Evolutionary conservation across 2,888 invertebrate species (phyloP), one percentile per base, ranked within the genome.

Genomic region (Catocala fraxini): DNA sequence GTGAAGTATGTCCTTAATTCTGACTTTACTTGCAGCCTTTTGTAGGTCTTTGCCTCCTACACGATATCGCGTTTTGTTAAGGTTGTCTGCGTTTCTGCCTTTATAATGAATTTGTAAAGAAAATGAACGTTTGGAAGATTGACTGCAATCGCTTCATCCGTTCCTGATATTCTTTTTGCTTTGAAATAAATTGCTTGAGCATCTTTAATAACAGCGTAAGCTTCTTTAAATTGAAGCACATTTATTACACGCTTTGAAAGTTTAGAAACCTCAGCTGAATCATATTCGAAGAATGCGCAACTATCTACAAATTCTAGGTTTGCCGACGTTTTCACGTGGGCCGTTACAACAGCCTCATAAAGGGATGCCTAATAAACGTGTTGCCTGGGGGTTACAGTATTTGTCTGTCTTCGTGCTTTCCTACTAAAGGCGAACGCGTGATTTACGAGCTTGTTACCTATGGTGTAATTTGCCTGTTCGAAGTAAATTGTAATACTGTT

Each of bases 401-500:
- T 78, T 75, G 73, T 71, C 67, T 79, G 75, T 81, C 77, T 75
- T 76, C 77, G 73, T 73, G 70, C 73, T 78, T 78, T 71, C 68
- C 77, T 73, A 62, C 79, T 64, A 76, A 73, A 73, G 70, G 71
- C 65, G 65, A 63, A 70, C 34, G 62, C 64, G 70, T 83, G 82
- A 84, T 85, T 85, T 84, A 84, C 75, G 79, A 82, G 70, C 71
- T 72, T 66, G 68, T 72, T 76, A 73, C 63, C 61, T 67, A 66
- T 73, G 67, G 80, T 76, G 77, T 77, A 83, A 84, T 84, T 84
- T 84, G 71, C 81, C 68, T 72, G 73, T 75, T 68, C 81, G 75
- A 68, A 77, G 82, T 82, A 83, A 81, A 80, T 78, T 81, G 76
- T 83, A 71, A 80, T 77, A 57, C 69, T 67, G 67, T 75, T 75